Conservation (phyloP, 2,888 invertebrate genomes). For the Osmoderma eremita region DNA sequence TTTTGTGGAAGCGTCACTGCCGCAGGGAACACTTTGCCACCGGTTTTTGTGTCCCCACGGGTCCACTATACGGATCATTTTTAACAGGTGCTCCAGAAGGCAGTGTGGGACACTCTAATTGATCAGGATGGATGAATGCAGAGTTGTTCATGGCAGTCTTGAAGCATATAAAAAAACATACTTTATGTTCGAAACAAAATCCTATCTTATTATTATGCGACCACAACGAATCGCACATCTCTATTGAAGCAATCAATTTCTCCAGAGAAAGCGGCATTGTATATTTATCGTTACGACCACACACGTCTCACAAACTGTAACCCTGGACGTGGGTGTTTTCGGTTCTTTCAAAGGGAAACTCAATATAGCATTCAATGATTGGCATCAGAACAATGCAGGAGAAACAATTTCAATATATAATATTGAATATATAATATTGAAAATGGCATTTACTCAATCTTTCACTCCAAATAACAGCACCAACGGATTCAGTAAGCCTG, state of each 20-base stretch:
- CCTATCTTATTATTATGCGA: constrained; percentile 38
- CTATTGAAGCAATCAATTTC: constrained; percentile 38
- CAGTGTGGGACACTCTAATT: not conserved
- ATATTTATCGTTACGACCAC: constrained; percentile 38
- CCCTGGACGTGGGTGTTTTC: constrained; percentile 16
- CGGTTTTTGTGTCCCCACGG: not conserved
- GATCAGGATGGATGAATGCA: not conserved
- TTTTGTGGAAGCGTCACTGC: not conserved
- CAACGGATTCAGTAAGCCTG: not conserved
- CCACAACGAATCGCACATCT: constrained; percentile 39
- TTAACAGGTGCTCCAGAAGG: not conserved
- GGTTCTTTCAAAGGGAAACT: constrained; percentile 3
- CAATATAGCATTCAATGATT: not conserved
- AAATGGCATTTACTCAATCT: too few relatives aligned
- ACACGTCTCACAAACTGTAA: constrained; percentile 44
- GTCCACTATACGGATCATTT: not conserved
- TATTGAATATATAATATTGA: too few relatives aligned
- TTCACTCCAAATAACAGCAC: too few relatives aligned
- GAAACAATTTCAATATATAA: not conserved
- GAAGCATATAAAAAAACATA: not conserved
- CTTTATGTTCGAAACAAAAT: not conserved
- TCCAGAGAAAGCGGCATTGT: constrained; percentile 36
- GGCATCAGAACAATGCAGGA: not conserved
- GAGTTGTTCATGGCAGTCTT: not conserved
- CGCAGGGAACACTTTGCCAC: too few relatives aligned